A percentile compares a stretch with the other conserved stretches of the same genome.
These are phyloP conservation scores for Perca flavescens DNA, from an alignment of 2,113 vertebrate species.

Conservation along the genomic window DNA sequence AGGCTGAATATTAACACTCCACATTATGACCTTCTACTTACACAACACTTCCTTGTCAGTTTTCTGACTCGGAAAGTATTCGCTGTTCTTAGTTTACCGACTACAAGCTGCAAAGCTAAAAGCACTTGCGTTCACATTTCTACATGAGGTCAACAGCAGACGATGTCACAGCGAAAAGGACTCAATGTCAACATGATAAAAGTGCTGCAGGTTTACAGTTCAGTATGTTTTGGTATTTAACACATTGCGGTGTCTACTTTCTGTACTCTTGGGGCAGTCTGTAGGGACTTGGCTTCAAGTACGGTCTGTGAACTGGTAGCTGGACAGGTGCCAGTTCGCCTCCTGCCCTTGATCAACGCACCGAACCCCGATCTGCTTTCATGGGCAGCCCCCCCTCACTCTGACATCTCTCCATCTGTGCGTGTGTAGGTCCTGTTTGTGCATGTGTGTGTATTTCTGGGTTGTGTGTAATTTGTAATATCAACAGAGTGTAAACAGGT, in stretches of 20 bases:
- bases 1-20: slow-evolving; percentile 70
- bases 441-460: no score
- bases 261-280: no score
- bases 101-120: slow-evolving; percentile 22
- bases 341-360: no score
- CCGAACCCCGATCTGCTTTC: no score
- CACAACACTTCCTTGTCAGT: slow-evolving; percentile 56
- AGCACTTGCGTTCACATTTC: slow-evolving; percentile 23
- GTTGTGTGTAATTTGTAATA: no score
- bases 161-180: slow-evolving; percentile 19
- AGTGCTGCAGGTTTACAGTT: not conserved
- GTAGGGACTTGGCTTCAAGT: no score
- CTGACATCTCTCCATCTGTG: no score
- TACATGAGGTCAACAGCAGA: slow-evolving; percentile 28
- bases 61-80: slow-evolving; percentile 44
- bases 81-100: slow-evolving; percentile 27
- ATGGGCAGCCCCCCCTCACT: no score
- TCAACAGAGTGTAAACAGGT: no score
- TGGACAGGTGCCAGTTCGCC: no score
- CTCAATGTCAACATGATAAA: not conserved
- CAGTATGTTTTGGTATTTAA: not conserved
- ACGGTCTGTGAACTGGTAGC: no score
- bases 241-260: not conserved
- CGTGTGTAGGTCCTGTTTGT: no score
- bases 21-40: slow-evolving; percentile 71